A percentile compares a stretch with the other conserved stretches of the same genome.
phyloP scores from a whole-genome alignment of 2,888 invertebrate species.

The Girardia tigrina region DNA sequence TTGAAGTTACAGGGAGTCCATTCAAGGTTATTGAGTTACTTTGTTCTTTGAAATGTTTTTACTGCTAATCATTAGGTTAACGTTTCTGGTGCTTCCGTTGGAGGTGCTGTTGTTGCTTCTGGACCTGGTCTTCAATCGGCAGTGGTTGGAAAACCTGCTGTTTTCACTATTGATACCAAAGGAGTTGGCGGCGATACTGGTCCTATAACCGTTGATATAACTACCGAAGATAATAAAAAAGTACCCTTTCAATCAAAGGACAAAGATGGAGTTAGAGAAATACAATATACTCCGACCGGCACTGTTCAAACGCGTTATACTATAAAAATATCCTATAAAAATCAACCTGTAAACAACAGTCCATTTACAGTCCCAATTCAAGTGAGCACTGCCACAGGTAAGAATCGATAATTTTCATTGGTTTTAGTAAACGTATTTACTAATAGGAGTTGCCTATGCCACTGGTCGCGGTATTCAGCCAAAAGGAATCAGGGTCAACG shows the following conservation, averaged over 20 bases:
- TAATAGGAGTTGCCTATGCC: slow-evolving; percentile 59
- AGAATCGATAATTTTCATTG: neutral
- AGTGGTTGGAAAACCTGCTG: slow-evolving; percentile 56
- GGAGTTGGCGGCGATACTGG: slow-evolving; percentile 44
- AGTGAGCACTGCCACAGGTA: neutral
- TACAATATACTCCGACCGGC: neutral
- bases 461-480: slow-evolving; percentile 69
- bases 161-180: slow-evolving; percentile 64
- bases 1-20: slow-evolving; percentile 67
- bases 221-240: neutral
- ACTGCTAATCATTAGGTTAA: too few relatives aligned
- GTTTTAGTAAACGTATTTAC: neutral
- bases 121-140: slow-evolving; percentile 49
- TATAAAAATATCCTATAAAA: neutral
- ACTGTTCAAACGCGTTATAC: neutral
- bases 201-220: neutral
- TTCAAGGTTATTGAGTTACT: slow-evolving; percentile 61
- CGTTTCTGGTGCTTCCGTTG: neutral
- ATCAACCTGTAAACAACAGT: slow-evolving; percentile 1
- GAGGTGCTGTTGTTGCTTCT: slow-evolving; percentile 40
- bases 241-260: slow-evolving; percentile 5
- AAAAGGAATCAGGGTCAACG: slow-evolving; percentile 65
- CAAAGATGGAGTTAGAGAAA: neutral
- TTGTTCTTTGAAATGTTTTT: too few relatives aligned
- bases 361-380: neutral